Evolutionary conservation across 2,113 vertebrate species (phyloP), one percentile per base, ranked within the genome.

Genomic region (Pogona vitticeps): DNA sequence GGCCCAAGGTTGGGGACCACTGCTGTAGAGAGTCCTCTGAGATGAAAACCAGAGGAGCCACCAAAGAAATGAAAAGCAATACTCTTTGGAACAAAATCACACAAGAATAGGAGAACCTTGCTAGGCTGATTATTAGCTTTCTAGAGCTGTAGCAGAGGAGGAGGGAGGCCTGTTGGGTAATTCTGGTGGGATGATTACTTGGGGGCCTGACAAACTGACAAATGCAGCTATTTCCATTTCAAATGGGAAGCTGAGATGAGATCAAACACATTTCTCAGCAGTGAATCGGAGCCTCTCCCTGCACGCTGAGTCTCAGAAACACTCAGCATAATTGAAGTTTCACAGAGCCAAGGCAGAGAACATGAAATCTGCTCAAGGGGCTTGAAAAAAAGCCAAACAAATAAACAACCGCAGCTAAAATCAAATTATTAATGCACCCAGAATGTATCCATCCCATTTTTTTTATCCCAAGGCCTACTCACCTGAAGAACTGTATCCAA

Each of bases 161-260:
- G 86, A 91, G 82, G 86, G 59, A 92, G 12, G 76, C 28, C 82
- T 83, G 85, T 88, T 1, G 0, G 52, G 88, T 88, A 88, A 88
- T 94, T 85, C 83, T 88, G 13, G 87, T 92, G 91, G 86, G 87
- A 90, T 3, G 67, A 93, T 91, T 95, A 92, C 86, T 91, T 71
- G 36, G 90, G 90, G 93, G 89, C 75, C 92, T 93, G 92, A 96
- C 86, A 91, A 91, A 92, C 90, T 92, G 93, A 94, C 91, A 91
- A 94, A 93, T 94, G 90, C 92, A 95, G 91, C 82, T 91, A 96
- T 96, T 96, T 96, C 94, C 92, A 92, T 94, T 95, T 95, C 93
- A 95, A 95, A 94, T 92, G 76, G 91, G 92, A 95, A 94, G 59
- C 68, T 59, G 0, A 91, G 88, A 92, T 87, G 80, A 95, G 93